phyloP scores from a whole-genome alignment of 2,888 invertebrate species.

The Operophtera brumata region DNA sequence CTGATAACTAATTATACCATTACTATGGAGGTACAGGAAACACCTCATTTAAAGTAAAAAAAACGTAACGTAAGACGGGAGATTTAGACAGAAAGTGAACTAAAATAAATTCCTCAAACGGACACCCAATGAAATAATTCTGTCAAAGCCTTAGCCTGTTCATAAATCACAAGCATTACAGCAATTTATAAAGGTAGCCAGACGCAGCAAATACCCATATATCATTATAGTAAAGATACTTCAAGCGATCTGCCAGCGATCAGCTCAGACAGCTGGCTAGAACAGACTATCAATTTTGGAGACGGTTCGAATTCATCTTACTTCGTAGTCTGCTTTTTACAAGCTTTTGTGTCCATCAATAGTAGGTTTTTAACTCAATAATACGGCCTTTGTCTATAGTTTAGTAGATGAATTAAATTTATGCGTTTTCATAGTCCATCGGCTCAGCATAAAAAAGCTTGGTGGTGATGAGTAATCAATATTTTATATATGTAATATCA shows the following conservation, averaged over 20 bases:
- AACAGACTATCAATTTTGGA: slow-evolving; percentile 43
- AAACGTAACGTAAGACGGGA: no score
- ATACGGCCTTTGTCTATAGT: background rate
- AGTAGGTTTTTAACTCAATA: background rate
- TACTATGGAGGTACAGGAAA: no score
- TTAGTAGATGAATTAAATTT: no score
- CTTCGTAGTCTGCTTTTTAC: slow-evolving; percentile 20
- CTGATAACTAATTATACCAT: no score
- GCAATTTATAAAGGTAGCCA: slow-evolving; percentile 36
- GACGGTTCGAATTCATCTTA: slow-evolving; percentile 41
- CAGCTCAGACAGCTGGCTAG: slow-evolving; percentile 30
- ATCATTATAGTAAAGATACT: background rate
- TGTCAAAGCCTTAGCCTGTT: slow-evolving; percentile 3
- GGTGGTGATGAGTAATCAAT: background rate
- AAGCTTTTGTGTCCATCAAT: no score
- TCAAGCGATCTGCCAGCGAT: slow-evolving; percentile 26
- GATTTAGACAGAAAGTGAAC: no score
- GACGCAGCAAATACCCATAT: background rate
- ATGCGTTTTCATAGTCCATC: slow-evolving; percentile 16
- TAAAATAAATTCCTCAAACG: background rate
- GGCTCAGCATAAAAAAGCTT: background rate
- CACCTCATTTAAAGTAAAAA: no score
- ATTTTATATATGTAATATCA: no score
- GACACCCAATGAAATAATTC: background rate
- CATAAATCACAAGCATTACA: slow-evolving; percentile 40